Conservation (phyloP, 2,888 invertebrate species). For the Platypus cylindrus region DNA sequence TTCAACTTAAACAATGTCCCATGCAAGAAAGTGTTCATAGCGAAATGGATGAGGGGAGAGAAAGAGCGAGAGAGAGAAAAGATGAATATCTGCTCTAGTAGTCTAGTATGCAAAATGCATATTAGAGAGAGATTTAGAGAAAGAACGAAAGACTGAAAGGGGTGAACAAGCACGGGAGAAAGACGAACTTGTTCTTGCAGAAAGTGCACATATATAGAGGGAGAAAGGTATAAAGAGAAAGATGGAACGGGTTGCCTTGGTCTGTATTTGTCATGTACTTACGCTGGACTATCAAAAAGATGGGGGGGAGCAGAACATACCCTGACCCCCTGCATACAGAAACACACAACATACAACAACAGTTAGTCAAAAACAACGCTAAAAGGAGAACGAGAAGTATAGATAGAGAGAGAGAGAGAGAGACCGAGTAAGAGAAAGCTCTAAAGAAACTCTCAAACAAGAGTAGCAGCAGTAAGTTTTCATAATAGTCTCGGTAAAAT, state of each 20-base stretch:
- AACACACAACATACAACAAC: neutral
- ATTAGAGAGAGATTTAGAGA: too few species aligned
- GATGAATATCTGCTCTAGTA: too few species aligned
- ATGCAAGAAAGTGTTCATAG: slow-evolving; percentile 17
- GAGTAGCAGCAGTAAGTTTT: too few species aligned
- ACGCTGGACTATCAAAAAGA: slow-evolving; percentile 16
- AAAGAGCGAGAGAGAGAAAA: too few species aligned
- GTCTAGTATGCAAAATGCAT: too few species aligned
- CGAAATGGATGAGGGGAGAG: too few species aligned
- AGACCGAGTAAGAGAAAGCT: neutral
- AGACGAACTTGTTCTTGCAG: too few species aligned
- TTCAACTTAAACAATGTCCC: slow-evolving; percentile 21
- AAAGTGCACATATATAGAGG: slow-evolving; percentile 16
- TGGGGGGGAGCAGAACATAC: slow-evolving; percentile 11
- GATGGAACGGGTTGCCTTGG: slow-evolving; percentile 21
- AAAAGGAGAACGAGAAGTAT: neutral
- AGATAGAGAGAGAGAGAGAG: neutral
- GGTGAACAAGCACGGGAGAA: too few species aligned
- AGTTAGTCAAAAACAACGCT: neutral
- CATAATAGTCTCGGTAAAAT: too few species aligned
- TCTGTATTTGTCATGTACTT: slow-evolving; percentile 25
- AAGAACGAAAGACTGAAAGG: too few species aligned
- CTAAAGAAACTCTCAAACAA: too few species aligned
- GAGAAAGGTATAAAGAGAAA: too few species aligned
- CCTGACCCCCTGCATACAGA: slow-evolving; percentile 6